A percentile compares a stretch with the other conserved stretches of the same genome.
Conservation (phyloP, 2,113 vertebrate genomes). For the Anarhynchus alexandrinus region DNA sequence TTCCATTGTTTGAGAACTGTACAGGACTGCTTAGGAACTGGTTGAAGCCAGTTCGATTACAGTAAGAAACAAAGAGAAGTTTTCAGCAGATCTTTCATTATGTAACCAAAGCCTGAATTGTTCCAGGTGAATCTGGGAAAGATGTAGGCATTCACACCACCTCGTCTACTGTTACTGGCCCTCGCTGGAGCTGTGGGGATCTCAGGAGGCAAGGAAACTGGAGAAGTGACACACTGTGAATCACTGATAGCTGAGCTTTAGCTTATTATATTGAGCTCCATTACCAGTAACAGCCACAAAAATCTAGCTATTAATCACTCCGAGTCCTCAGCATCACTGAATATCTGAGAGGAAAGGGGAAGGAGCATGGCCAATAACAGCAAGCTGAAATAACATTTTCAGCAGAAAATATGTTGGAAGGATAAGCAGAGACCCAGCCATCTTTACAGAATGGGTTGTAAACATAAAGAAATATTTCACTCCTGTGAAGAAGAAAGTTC, state of each 20-base stretch:
- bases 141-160: background rate
- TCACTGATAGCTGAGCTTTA: background rate
- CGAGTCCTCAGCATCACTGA: background rate
- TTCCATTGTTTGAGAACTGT: background rate
- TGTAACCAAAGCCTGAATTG: background rate
- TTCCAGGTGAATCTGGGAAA: background rate
- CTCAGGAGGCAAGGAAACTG: background rate
- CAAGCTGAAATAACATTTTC: constrained; percentile 21
- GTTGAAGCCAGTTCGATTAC: background rate
- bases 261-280: background rate
- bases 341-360: background rate
- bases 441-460: background rate
- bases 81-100: background rate
- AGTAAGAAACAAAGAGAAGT: background rate
- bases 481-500: background rate
- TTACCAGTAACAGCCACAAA: background rate
- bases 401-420: background rate
- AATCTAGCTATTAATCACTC: background rate
- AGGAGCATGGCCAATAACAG: background rate
- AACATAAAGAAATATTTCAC: background rate
- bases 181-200: background rate
- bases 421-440: background rate
- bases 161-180: background rate
- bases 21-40: background rate
- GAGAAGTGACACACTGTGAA: background rate